Base-by-base conservation (phyloP, 2,888 invertebrate genomes). In the Brenthis hecate region DNA sequence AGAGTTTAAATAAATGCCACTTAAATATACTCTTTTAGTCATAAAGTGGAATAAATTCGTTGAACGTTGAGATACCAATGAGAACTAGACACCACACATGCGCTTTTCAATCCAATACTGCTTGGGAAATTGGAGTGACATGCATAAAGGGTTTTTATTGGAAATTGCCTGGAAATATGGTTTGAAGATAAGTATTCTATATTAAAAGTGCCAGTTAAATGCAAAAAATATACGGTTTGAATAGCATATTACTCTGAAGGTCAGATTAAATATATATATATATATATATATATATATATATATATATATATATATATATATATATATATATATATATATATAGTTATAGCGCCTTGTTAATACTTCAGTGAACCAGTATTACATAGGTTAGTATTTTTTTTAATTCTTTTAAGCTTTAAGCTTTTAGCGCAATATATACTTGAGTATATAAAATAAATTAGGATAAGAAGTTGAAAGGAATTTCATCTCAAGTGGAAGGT, bases 401-500 rank as follows among this genome's bases (percentile, higher is more conserved):
- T 11, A 8, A 8, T 8, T 6, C 36, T 36, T 28, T n/a, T 11
- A 36, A 36, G 16, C 16, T 19, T 19, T 19, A 1, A 19, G 19
- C n/a, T 43, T 16, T 36, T 11, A 47, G 23, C 13, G 3, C 28
- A 13, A 57, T 47, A 13, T 6, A 13, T 11, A 16, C 51, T 51
- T 51, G 51, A 47, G 19, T 4, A 32, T n/a, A 55, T 16, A 56
- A 56, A n/a, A 51, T 51, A 62, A 62, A 62, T 53, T n/a, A 53
- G 19, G 57, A 51, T 51, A 65, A 56, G 16, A 23, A 51, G 28
- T 43, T 54, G 54, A 47, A 66, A 55, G 32, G 54, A 48, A 61
- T 55, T 55, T 54, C 19, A 60, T 51, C 28, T 51, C 28, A 53
- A 48, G 36, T 61, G 56, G 65, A 69, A 68, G 36, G 64, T 69